Evolutionary conservation across 1,140 invertebrate genomes (phyloP), one percentile per base, ranked within the genome.

Genomic region (Platyscapa corneri): DNA sequence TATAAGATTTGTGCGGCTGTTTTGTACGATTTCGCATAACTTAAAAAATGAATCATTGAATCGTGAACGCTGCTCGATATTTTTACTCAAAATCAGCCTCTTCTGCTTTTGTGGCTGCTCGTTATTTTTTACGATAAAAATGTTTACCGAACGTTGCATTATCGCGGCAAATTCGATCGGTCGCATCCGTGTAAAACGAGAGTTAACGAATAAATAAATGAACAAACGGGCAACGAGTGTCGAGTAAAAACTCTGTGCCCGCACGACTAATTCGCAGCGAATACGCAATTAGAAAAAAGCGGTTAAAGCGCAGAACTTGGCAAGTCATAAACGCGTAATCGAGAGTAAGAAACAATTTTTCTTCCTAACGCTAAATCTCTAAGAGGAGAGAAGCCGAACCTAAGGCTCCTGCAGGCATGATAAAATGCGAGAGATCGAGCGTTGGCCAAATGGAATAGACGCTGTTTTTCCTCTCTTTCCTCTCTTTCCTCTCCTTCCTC

Each of bases 321-420:
- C n/a, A 70, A 82, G 2, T 56, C 80, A 60, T 83, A 75, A n/a
- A n/a, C 75, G 81, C 64, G 60, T 64, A 60, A 83, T 83, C 34
- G 30, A 32, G n/a, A 16, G 34, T 46, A 39, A 39, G 3, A 32
- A 77, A 53, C 30, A 49, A 83, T 83, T 77, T 34, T 77, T 83
- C 82, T 83, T 77, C 77, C 34, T 83, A 64, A 39, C 27, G 56
- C 56, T 18, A 65, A 83, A 82, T 60, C n/a, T 53, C n/a, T n/a
- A n/a, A n/a, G n/a, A n/a, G n/a, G n/a, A n/a, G 10, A 75, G 53
- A 75, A 83, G 64, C 12, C 5, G 7, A 42, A 49, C 60, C 20
- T 67, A 81, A 67, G 7, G 34, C 20, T 56, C 5, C 20, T 49
- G 18, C 32, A 70, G 16, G 56, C 49, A n/a, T 39, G 34, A 83